These are phyloP conservation scores for Loris lydekkerianus DNA, from an alignment of 2,797 vertebrate species.

Conservation along the genomic window DNA sequence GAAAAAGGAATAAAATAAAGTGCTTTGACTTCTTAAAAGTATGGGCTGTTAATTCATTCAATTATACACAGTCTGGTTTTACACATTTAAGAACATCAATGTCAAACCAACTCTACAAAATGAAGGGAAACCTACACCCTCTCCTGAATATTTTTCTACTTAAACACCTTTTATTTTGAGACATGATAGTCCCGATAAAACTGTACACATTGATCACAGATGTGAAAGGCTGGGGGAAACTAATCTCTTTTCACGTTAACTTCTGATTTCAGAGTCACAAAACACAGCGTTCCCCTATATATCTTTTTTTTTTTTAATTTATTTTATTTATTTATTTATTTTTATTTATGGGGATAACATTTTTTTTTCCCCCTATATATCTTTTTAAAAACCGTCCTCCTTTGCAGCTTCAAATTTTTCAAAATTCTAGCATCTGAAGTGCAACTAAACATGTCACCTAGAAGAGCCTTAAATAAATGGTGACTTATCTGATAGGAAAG, in stretches of 20 bases:
- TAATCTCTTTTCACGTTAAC: constrained; percentile 37
- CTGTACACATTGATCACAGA: background rate
- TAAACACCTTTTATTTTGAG: background rate
- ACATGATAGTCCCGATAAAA: background rate
- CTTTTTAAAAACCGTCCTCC: background rate
- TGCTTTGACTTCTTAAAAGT: constrained; percentile 50
- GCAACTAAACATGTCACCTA: background rate
- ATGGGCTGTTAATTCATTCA: constrained; percentile 54
- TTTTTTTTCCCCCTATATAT: background rate
- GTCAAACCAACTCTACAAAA: constrained; percentile 24
- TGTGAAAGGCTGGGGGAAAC: background rate
- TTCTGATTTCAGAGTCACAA: constrained; percentile 32
- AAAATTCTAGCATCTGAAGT: background rate
- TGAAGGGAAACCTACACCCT: background rate
- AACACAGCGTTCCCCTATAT: background rate
- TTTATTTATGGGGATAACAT: too few species aligned
- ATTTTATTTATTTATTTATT: too few species aligned
- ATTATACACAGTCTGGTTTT: background rate
- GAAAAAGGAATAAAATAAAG: constrained; percentile 61
- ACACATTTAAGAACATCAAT: background rate
- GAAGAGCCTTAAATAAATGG: constrained; percentile 14
- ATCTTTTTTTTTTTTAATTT: background rate
- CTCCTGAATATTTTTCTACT: background rate
- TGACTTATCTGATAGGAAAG: background rate
- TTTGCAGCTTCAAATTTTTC: constrained; percentile 28